These are phyloP conservation scores for Puma concolor DNA, from an alignment of 2,113 vertebrate genomes.

Conservation along the genomic window DNA sequence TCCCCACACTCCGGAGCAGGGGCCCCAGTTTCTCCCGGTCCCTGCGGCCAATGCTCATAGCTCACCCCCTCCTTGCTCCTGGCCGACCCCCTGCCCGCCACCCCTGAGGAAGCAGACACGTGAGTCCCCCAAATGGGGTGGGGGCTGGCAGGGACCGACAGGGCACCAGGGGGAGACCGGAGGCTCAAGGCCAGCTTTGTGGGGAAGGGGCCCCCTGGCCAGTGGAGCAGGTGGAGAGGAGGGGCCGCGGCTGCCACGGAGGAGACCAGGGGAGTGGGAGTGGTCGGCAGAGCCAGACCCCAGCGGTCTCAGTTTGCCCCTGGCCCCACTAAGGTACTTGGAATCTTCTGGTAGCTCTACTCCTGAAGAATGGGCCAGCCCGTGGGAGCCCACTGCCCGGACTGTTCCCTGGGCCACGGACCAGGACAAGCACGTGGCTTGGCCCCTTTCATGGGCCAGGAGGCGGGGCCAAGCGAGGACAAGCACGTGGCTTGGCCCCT, in stretches of 20 bases:
- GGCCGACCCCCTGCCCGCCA: not conserved
- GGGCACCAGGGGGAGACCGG: not conserved
- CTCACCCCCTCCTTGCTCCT: no score
- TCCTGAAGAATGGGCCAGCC: not conserved
- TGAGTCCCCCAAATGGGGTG: no score
- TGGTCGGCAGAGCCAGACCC: not conserved
- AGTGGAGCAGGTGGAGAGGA: not conserved
- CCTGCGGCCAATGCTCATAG: not conserved
- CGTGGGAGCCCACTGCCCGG: no score
- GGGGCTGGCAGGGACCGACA: rapidly evolving
- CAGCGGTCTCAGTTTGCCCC: not conserved
- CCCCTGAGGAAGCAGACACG: rapidly evolving
- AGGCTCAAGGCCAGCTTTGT: rapidly evolving
- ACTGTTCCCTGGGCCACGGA: not conserved
- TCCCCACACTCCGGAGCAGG: not conserved
- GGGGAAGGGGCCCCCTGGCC: not conserved
- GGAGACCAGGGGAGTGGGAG: not conserved
- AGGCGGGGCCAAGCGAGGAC: not conserved
- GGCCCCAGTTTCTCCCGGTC: not conserved
- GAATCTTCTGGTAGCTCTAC: not conserved
- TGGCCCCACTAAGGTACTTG: not conserved
- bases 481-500: not conserved
- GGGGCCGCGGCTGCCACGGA: not conserved
- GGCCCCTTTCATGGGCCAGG: not conserved
- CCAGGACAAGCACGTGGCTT: rapidly evolving